Percentiles rank a stretch among this genome's conserved stretches.
Conservation (phyloP, 2,113 vertebrate genomes). For the Plecturocebus donacophilus region DNA sequence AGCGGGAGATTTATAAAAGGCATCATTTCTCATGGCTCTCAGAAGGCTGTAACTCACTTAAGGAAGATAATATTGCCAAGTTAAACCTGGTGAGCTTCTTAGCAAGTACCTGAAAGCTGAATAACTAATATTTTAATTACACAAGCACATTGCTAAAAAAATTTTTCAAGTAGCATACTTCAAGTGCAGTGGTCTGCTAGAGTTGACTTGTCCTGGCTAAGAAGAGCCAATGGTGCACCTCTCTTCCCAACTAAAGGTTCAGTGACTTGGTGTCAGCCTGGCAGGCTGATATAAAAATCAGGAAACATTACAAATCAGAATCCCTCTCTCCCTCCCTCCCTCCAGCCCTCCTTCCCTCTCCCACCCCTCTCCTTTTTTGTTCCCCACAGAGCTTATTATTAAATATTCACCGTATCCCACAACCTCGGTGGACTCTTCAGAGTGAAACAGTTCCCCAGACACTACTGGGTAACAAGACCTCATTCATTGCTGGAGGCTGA, state of each 20-base stretch:
- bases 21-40: background rate
- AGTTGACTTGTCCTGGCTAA: background rate
- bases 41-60: background rate
- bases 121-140: background rate
- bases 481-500: background rate
- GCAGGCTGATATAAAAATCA: background rate
- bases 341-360: background rate
- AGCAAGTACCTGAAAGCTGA: background rate
- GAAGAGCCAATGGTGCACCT: background rate
- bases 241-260: background rate
- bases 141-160: background rate
- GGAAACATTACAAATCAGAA: background rate
- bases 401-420: background rate
- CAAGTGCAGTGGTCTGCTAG: background rate
- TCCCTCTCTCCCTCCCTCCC: background rate
- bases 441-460: background rate
- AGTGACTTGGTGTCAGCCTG: background rate
- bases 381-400: background rate
- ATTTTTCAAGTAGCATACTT: background rate
- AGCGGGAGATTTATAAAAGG: background rate
- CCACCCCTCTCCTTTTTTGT: background rate
- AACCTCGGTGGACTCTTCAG: background rate
- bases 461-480: background rate
- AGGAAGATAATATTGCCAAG: background rate
- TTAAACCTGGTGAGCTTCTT: background rate